Conservation (phyloP, 2,113 vertebrate species). For the Loxodonta africana region DNA sequence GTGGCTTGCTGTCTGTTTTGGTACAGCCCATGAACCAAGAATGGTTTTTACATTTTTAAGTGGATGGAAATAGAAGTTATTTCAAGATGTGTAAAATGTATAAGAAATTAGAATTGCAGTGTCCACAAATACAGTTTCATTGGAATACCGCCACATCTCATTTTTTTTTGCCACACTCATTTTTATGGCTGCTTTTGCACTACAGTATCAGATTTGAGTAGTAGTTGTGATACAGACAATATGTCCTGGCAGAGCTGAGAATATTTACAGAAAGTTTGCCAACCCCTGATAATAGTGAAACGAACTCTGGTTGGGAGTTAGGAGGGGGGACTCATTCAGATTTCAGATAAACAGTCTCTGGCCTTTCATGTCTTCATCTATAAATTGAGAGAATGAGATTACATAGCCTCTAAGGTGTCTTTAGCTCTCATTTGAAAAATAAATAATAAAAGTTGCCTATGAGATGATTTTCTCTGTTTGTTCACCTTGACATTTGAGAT, state of each 20-base stretch:
- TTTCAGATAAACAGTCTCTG: conserved; percentile 37
- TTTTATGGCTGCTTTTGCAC: conserved; percentile 18
- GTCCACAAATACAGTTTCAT: conserved; percentile 14
- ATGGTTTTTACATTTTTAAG: conserved; percentile 56
- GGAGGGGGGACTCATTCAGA: conserved; percentile 29
- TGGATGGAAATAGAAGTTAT: conserved; percentile 23
- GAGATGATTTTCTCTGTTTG: background rate
- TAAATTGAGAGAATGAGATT: conserved; percentile 1
- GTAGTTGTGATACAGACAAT: background rate
- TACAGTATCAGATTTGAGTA: background rate
- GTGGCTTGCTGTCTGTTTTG: background rate
- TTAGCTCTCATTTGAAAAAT: conserved; percentile 28
- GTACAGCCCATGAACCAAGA: background rate
- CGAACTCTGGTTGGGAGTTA: background rate
- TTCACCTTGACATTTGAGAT: conserved; percentile 94
- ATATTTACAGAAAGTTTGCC: conserved; percentile 3
- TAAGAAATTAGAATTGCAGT: conserved; percentile 34
- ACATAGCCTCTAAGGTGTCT: background rate
- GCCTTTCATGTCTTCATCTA: conserved; percentile 52
- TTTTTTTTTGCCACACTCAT: background rate
- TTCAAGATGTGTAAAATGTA: background rate
- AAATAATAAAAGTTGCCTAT: conserved; percentile 28
- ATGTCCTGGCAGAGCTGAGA: conserved; percentile 26
- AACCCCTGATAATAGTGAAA: background rate
- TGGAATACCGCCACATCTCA: background rate